Conservation (phyloP, 2,888 invertebrate species). For the Micoletzkya japonica region DNA sequence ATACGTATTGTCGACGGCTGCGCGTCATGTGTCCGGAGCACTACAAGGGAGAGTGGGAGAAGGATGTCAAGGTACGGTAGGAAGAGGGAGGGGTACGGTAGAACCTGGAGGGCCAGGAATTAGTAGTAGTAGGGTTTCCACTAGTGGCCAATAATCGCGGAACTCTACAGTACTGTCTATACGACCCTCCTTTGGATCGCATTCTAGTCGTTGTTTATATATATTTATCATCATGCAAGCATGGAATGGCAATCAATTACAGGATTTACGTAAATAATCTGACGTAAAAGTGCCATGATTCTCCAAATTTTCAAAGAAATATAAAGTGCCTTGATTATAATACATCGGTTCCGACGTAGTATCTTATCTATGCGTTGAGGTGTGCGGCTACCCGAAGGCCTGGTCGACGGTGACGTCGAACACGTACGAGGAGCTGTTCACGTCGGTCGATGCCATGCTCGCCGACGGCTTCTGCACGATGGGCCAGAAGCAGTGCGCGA, state of each 20-base stretch:
- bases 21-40: slow-evolving; percentile 96
- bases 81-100: background rate
- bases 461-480: slow-evolving; percentile 40
- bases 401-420: slow-evolving; percentile 30
- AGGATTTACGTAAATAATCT: too few relatives aligned
- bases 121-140: too few relatives aligned
- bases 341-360: too few relatives aligned
- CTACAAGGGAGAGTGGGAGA: slow-evolving; percentile 78
- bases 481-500: slow-evolving; percentile 37
- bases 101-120: too few relatives aligned
- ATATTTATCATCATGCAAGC: too few relatives aligned
- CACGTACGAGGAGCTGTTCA: slow-evolving; percentile 30
- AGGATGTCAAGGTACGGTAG: slow-evolving; percentile 30
- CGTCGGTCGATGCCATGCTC: slow-evolving; percentile 31
- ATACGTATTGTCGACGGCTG: slow-evolving; percentile 91
- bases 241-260: too few relatives aligned
- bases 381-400: slow-evolving; percentile 36
- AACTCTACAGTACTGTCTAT: too few relatives aligned
- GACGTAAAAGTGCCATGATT: too few relatives aligned
- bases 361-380: slow-evolving; percentile 26
- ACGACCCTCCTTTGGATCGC: too few relatives aligned
- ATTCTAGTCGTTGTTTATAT: too few relatives aligned
- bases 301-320: background rate
- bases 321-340: background rate
- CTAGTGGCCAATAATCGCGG: too few relatives aligned